Evolutionary conservation across 1,140 invertebrate species (phyloP), one percentile per base, ranked within the genome.

Genomic region (Notospermus geniculatus): DNA sequence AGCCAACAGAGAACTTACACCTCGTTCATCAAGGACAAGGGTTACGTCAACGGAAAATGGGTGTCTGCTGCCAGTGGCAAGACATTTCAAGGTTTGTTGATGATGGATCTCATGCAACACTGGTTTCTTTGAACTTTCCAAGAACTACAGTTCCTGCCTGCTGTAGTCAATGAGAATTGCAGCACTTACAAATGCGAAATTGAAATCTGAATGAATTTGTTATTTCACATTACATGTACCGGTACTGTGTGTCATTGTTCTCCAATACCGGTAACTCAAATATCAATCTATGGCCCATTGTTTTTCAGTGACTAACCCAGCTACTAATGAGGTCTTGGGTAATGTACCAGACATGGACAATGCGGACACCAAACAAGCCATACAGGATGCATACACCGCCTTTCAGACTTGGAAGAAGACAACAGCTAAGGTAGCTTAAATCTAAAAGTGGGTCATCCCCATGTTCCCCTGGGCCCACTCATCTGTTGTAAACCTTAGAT

Each of bases 321-420:
- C 78, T 0, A 89, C 87, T 77, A 88, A 88, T 19, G 80, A 86
- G 67, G 76, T 89, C 1, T 85, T 98, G 53, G 87, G 86, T 15
- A 77, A 79, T 55, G 89, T 96, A 7, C 92, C 94, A 19, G 91
- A 97, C 75, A 94, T 96, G 89, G 84, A 88, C 72, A 84, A 78
- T 13, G 67, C 75, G 2, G 93, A 97, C 78, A 85, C 88, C 7
- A 81, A 87, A 67, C 68, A 73, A 56, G 94, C 95, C 1, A 88
- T 97, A 17, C 74, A 88, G 59, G 85, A 86, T 25, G 93, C 95
- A 4, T 78, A 85, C 50, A 80, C 84, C 57, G 89, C 92, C 17
- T 97, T 94, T 75, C 74, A 88, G 68, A 84, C 84, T 17, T 97
- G 93, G 89, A 85, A 86, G 62, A 80, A 86, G 25, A 88, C 88